phyloP scores from a whole-genome alignment of 1,140 invertebrate species.

The Diplogasteroides magnus region DNA sequence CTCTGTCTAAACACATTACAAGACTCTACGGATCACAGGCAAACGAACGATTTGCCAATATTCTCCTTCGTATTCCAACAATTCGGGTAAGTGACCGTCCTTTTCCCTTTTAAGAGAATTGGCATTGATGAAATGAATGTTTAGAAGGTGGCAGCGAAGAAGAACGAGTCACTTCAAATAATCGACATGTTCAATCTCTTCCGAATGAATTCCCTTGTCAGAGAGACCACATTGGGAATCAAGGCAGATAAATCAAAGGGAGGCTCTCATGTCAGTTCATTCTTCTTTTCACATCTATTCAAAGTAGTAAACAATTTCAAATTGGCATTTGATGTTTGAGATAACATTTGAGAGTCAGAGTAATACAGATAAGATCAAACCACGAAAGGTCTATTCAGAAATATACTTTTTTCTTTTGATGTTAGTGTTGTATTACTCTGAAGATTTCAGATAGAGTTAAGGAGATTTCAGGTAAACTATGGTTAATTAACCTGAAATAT shows the following conservation, averaged over 20 bases:
- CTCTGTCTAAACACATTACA: conserved; percentile 39
- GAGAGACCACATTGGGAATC: conserved; percentile 46
- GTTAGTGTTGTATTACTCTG: too few species aligned
- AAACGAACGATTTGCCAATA: conserved; percentile 44
- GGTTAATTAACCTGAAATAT: too few species aligned
- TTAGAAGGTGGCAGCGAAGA: conserved; percentile 54
- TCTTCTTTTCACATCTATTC: too few species aligned
- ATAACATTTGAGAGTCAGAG: too few species aligned
- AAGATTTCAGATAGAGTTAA: too few species aligned
- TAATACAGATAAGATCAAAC: too few species aligned
- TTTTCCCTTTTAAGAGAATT: conserved; percentile 6
- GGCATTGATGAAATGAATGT: conserved; percentile 6
- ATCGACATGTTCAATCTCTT: conserved; percentile 54
- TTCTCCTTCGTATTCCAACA: conserved; percentile 50
- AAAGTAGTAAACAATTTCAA: too few species aligned
- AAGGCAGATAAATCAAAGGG: background rate
- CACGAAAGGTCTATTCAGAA: too few species aligned
- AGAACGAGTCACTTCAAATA: conserved; percentile 52
- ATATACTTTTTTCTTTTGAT: too few species aligned
- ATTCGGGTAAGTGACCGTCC: conserved; percentile 32
- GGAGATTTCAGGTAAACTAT: too few species aligned
- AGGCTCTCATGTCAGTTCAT: too few species aligned
- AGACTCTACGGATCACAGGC: conserved; percentile 33
- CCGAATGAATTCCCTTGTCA: conserved; percentile 46
- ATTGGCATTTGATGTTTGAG: too few species aligned